These are phyloP conservation scores for Arvicola amphibius DNA, from an alignment of 2,797 vertebrate genomes.

Conservation along the genomic window DNA sequence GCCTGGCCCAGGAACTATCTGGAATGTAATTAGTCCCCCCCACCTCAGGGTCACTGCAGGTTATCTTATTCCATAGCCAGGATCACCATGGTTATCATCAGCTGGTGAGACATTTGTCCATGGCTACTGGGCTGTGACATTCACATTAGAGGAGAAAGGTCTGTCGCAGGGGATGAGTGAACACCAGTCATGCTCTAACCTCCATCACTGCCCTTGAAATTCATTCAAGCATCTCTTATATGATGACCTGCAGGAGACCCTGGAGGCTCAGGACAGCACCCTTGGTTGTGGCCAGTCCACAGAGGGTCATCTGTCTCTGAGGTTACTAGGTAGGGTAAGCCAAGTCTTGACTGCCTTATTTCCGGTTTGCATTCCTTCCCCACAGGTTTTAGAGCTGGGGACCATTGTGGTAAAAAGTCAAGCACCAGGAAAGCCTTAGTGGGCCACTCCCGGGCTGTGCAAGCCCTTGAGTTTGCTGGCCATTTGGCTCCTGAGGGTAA, in stretches of 20 bases:
- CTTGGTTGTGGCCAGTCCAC: not conserved
- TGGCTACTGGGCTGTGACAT: not conserved
- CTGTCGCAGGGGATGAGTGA: rapidly evolving
- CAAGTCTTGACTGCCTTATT: not conserved
- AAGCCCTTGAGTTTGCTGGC: not conserved
- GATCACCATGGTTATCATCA: not conserved
- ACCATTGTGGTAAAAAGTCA: not conserved
- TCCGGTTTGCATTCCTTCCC: not conserved
- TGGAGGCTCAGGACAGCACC: not conserved
- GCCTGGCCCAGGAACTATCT: not conserved
- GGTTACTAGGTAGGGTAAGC: not conserved
- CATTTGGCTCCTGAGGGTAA: not conserved
- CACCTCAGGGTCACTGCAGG: too few species aligned
- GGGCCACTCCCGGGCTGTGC: not conserved
- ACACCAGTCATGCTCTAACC: rapidly evolving
- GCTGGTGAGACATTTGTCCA: not conserved
- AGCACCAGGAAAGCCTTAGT: not conserved
- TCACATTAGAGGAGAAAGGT: not conserved
- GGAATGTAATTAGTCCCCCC: not conserved
- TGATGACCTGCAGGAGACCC: not conserved
- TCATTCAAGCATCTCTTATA: rapidly evolving
- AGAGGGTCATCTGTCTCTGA: not conserved
- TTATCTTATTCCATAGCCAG: not conserved
- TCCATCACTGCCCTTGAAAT: not conserved
- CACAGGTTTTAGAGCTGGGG: not conserved